Evolutionary conservation across 2,888 invertebrate genomes (phyloP).

Genomic region (Neoaliturus tenellus): DNA sequence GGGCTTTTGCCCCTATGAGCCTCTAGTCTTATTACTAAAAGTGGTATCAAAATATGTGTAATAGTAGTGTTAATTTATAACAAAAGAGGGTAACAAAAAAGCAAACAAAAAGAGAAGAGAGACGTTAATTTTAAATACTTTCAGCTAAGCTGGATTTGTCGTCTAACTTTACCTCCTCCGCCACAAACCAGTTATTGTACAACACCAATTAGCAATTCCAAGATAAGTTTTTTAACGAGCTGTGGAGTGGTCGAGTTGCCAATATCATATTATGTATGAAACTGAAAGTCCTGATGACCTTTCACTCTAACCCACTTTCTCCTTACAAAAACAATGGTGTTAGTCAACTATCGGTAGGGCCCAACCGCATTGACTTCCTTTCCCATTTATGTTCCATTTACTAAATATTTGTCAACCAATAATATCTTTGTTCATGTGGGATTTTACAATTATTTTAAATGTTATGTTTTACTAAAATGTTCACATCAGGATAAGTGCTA

Average conservation of each 20-base stretch:
- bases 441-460: too few species aligned
- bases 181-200: not conserved
- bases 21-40: too few species aligned
- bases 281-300: conserved; percentile 34
- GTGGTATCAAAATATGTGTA: too few species aligned
- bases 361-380: not conserved
- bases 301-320: conserved; percentile 46
- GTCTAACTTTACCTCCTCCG: not conserved
- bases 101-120: too few species aligned
- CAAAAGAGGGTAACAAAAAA: too few species aligned
- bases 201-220: not conserved
- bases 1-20: too few species aligned
- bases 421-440: too few species aligned
- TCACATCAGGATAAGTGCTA: too few species aligned
- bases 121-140: too few species aligned
- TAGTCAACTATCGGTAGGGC: conserved; percentile 16
- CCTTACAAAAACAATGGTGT: conserved; percentile 45
- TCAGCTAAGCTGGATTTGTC: too few species aligned
- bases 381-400: not conserved
- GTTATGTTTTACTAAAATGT: too few species aligned
- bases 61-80: too few species aligned
- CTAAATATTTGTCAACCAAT: not conserved
- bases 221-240: not conserved
- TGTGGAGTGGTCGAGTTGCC: not conserved
- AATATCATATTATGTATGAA: conserved; percentile 34